phyloP scores from a whole-genome alignment of 2,113 vertebrate species.

The Fulica atra region DNA sequence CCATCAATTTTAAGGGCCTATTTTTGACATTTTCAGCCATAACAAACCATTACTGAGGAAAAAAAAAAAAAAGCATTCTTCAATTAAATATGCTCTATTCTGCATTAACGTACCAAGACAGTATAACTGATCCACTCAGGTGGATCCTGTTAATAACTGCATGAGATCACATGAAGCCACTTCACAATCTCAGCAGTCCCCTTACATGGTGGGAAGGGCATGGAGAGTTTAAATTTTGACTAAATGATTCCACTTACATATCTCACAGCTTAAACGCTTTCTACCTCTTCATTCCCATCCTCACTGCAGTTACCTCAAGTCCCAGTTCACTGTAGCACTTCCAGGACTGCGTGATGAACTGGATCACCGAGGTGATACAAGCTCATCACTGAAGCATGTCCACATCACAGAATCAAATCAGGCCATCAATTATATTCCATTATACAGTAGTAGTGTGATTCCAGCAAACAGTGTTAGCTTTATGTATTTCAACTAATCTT shows the following conservation, averaged over 20 bases:
- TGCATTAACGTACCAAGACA: neutral
- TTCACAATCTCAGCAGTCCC: neutral
- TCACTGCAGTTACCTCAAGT: accelerated
- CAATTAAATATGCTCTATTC: neutral
- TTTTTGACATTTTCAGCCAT: neutral
- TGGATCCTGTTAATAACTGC: neutral
- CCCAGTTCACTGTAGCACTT: neutral
- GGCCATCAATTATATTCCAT: neutral
- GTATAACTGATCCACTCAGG: neutral
- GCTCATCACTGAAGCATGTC: neutral
- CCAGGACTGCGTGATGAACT: accelerated
- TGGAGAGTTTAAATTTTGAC: neutral
- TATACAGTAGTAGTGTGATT: neutral
- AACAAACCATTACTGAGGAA: neutral
- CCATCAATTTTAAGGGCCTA: neutral
- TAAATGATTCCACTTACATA: neutral
- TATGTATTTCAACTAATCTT: neutral
- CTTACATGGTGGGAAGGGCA: neutral
- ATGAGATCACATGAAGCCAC: neutral
- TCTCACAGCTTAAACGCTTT: neutral
- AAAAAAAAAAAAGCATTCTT: neutral
- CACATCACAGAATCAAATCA: neutral
- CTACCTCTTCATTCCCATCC: neutral
- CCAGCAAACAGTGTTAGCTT: neutral
- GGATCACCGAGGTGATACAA: neutral